Percentiles rank a stretch among this genome's conserved stretches.
Conservation (phyloP, 2,113 vertebrate species). For the Taurulus bubalis region DNA sequence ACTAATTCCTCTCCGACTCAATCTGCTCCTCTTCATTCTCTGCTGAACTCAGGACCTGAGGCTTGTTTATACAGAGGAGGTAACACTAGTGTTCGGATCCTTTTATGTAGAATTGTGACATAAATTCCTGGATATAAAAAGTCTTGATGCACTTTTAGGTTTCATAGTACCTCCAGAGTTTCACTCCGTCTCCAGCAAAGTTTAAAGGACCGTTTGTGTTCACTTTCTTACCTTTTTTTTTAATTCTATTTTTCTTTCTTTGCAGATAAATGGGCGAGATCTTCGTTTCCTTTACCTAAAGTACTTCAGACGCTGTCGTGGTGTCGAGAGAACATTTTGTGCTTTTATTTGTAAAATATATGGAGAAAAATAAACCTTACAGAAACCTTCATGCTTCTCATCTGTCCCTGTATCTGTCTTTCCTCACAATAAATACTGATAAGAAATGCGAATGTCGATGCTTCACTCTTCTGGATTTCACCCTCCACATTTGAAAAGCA, state of each 20-base stretch:
- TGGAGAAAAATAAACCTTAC: constrained; percentile 90
- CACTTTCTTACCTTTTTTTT: constrained; percentile 67
- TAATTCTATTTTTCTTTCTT: too few species aligned
- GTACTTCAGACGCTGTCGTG: too few species aligned
- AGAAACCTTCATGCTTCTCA: constrained; percentile 66
- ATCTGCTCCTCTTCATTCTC: constrained; percentile 30
- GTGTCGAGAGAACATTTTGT: too few species aligned
- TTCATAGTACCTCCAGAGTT: neutral
- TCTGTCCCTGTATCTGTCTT: constrained; percentile 31
- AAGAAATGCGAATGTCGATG: too few species aligned
- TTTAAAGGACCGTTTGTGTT: neutral
- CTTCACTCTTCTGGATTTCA: too few species aligned
- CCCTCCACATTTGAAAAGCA: too few species aligned
- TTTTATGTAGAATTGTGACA: neutral
- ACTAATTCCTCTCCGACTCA: constrained; percentile 48
- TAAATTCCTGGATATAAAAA: neutral
- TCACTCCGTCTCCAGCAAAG: too few species aligned
- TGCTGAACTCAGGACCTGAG: constrained; percentile 74
- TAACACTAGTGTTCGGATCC: constrained; percentile 51
- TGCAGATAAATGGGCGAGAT: too few species aligned
- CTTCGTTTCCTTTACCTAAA: too few species aligned
- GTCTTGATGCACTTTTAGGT: constrained; percentile 14
- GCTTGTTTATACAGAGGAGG: constrained; percentile 66
- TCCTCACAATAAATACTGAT: constrained; percentile 41
- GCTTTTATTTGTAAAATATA: constrained; percentile 94